Percentiles rank a stretch among this genome's conserved stretches.
Evolutionary conservation across 2,888 invertebrate genomes (phyloP).

Genomic region (Amphipoea lucens): DNA sequence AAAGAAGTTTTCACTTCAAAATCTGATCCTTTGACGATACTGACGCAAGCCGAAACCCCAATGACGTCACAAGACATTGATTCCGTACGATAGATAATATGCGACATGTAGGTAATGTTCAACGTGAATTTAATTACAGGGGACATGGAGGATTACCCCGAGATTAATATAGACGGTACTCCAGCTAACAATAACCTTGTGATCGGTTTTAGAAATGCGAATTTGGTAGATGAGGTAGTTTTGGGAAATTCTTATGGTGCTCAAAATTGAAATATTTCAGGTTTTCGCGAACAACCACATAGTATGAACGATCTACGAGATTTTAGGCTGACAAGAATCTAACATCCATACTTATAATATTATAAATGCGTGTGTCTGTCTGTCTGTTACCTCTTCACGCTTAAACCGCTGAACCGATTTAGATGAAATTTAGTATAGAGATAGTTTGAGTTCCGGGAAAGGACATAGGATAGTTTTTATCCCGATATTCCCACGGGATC

Average conservation of each 20-base stretch:
- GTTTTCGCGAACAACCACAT: no score
- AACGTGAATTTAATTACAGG: slow-evolving; percentile 70
- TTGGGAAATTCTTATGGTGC: not conserved
- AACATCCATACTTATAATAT: no score
- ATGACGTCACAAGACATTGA: slow-evolving; percentile 23
- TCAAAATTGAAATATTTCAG: not conserved
- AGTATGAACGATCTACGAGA: not conserved
- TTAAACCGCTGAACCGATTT: no score
- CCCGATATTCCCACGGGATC: no score
- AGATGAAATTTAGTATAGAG: no score
- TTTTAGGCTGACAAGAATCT: not conserved
- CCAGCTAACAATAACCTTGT: slow-evolving; percentile 26
- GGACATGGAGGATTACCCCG: slow-evolving; percentile 47
- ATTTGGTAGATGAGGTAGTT: slow-evolving; percentile 32
- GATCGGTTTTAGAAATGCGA: slow-evolving; percentile 14
- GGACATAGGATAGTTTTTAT: no score
- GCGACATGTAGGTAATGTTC: slow-evolving; percentile 38
- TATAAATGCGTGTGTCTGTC: no score
- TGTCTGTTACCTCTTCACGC: no score
- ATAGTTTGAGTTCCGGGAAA: no score
- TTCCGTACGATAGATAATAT: slow-evolving; percentile 28
- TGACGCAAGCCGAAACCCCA: not conserved
- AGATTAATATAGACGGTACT: slow-evolving; percentile 58
- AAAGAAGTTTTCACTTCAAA: no score
- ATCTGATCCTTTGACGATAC: not conserved